These are phyloP conservation scores for Orthonyx spaldingii DNA, from an alignment of 2,113 vertebrate genomes.

Conservation along the genomic window DNA sequence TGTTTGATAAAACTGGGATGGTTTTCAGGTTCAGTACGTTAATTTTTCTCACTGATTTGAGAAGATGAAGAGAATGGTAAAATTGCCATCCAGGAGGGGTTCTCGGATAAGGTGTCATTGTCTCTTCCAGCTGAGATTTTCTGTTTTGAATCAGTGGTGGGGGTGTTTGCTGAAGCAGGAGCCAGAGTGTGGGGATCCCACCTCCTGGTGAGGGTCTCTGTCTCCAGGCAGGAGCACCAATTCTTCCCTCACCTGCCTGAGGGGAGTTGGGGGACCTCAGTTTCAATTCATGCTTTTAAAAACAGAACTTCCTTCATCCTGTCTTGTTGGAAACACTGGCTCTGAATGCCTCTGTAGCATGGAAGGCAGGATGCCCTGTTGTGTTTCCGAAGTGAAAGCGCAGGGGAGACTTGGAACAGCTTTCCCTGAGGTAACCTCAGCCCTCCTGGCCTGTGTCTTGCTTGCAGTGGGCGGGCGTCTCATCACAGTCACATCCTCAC, in stretches of 20 bases:
- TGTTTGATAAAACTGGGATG: neutral
- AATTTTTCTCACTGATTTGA: neutral
- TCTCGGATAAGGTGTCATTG: neutral
- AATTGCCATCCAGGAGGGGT: accelerated
- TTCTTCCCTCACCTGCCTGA: neutral
- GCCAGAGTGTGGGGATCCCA: neutral
- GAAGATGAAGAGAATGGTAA: neutral
- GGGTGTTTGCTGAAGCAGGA: neutral
- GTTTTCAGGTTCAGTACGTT: neutral
- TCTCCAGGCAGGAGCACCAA: neutral
- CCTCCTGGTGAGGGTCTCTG: neutral
- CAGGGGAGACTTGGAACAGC: neutral
- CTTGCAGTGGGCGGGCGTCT: neutral
- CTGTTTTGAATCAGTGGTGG: neutral
- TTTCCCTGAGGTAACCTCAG: neutral
- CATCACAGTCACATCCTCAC: neutral
- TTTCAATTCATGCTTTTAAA: neutral
- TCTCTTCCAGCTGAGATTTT: neutral
- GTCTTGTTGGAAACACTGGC: neutral
- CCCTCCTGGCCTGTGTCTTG: neutral
- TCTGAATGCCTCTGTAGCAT: neutral
- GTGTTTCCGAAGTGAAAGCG: neutral
- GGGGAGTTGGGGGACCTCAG: neutral
- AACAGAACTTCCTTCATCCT: neutral
- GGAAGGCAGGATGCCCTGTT: neutral